phyloP scores from a whole-genome alignment of 2,113 vertebrate genomes.

The Rhynchomys soricoides region DNA sequence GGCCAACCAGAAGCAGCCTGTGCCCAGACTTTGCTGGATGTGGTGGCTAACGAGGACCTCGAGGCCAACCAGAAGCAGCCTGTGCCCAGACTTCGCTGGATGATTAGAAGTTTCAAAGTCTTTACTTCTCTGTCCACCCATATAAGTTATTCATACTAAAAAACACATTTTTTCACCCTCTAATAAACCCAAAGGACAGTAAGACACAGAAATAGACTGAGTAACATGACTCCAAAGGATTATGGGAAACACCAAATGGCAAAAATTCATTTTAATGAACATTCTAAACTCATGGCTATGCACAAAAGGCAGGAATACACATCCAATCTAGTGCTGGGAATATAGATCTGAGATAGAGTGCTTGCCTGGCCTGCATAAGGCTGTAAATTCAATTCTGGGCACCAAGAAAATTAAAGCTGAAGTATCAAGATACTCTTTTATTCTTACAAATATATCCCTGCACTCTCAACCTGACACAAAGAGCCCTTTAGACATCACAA shows the following conservation, averaged over 20 bases:
- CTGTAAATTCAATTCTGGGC: not conserved
- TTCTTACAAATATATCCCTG: not conserved
- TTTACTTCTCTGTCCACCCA: not conserved
- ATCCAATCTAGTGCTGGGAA: no score
- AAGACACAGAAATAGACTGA: slow-evolving; percentile 7
- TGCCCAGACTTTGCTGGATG: not conserved
- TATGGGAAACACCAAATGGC: not conserved
- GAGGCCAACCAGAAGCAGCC: not conserved
- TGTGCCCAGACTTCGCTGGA: not conserved
- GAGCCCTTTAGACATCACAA: not conserved
- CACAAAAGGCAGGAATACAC: not conserved
- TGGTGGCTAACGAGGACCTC: not conserved
- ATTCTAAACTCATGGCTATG: not conserved
- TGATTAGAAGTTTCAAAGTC: not conserved
- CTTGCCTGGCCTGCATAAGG: not conserved
- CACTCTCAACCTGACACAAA: not conserved
- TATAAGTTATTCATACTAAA: not conserved
- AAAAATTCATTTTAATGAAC: not conserved
- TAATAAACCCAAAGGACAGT: not conserved
- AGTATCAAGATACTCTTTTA: not conserved
- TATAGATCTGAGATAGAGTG: not conserved
- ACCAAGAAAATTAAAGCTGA: not conserved
- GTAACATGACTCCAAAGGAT: not conserved
- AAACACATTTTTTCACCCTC: not conserved
- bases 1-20: not conserved